These are phyloP conservation scores for Siniperca obscura DNA, from an alignment of 2,797 vertebrate genomes.

Conservation along the genomic window DNA sequence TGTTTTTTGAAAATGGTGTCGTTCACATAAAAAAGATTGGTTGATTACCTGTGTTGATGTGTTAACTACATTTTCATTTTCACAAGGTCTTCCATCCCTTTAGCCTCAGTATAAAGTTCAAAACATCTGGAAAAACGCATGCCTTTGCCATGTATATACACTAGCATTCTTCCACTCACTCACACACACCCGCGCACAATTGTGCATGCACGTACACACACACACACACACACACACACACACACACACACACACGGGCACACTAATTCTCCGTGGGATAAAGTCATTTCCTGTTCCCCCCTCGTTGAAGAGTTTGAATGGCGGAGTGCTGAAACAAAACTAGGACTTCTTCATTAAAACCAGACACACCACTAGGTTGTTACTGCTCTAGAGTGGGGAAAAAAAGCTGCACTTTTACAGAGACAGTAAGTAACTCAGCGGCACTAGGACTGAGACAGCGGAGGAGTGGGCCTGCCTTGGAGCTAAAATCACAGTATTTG, in stretches of 20 bases:
- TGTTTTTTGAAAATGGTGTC: slow-evolving; percentile 2
- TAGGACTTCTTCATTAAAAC: slow-evolving; percentile 82
- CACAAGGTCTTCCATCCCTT: slow-evolving; percentile 36
- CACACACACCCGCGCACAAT: slow-evolving; percentile 15
- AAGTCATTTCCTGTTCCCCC: slow-evolving; percentile 84
- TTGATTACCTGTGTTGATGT: slow-evolving; percentile 4
- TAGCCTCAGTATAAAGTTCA: slow-evolving; percentile 28
- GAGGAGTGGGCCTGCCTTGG: slow-evolving; percentile 12
- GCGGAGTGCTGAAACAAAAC: slow-evolving; percentile 76
- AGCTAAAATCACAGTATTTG: slow-evolving; percentile 19
- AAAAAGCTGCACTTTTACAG: slow-evolving; percentile 52
- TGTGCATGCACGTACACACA: slow-evolving; percentile 11
- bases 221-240: slow-evolving; percentile 38
- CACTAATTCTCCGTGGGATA: slow-evolving; percentile 80
- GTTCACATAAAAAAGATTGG: not conserved
- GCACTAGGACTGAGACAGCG: not conserved
- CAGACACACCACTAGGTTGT: slow-evolving; percentile 74
- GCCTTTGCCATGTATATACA: slow-evolving; percentile 46
- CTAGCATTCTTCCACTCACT: slow-evolving; percentile 49
- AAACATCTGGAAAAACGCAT: slow-evolving; percentile 79
- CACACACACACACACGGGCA: slow-evolving; percentile 44
- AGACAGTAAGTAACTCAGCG: slow-evolving; percentile 39
- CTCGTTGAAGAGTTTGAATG: slow-evolving; percentile 65
- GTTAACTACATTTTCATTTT: slow-evolving; percentile 18
- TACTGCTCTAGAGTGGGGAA: slow-evolving; percentile 46